A percentile compares a stretch with the other conserved stretches of the same genome.
These are phyloP conservation scores for Sanderia malayensis DNA, from an alignment of 30 jellyfish, hydroid and myxozoan genomes.

Conservation along the genomic window DNA sequence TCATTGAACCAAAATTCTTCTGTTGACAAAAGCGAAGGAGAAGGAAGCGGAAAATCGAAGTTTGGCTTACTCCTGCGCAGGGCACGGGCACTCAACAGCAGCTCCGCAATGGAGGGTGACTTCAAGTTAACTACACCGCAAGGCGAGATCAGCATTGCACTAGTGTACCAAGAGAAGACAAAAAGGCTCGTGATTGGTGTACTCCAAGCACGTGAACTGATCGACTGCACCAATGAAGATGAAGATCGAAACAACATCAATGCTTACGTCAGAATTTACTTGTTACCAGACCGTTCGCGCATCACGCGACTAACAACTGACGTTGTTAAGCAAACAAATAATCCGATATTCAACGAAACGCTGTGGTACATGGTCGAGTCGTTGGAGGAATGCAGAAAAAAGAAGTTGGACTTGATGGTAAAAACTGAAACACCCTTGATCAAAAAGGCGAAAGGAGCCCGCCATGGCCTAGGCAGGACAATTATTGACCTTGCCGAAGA, in stretches of 20 bases:
- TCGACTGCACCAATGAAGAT: constrained; percentile 7
- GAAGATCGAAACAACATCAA: constrained; percentile 43
- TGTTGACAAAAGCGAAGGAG: constrained; percentile 31
- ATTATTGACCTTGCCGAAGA: constrained; percentile 59
- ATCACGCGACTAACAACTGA: constrained; percentile 64
- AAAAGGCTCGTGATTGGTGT: constrained; percentile 58
- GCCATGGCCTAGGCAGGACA: constrained; percentile 53
- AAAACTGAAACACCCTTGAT: constrained; percentile 60
- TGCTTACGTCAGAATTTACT: constrained; percentile 64
- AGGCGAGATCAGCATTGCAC: constrained; percentile 62
- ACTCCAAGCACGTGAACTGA: constrained; percentile 45
- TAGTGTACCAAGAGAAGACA: constrained; percentile 32
- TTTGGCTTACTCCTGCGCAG: constrained; percentile 49
- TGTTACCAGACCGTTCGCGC: constrained; percentile 74
- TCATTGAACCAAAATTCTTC: constrained; percentile 36
- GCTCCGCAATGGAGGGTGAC: constrained; percentile 37
- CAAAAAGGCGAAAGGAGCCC: constrained; percentile 53
- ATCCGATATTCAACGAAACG: constrained; percentile 69
- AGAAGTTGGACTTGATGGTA: constrained; percentile 62
- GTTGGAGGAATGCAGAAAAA: constrained; percentile 42
- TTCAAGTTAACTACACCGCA: constrained; percentile 46
- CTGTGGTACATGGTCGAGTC: constrained; percentile 60
- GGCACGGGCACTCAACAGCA: constrained; percentile 38
- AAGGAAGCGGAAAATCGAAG: constrained; percentile 39
- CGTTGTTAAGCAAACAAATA: constrained; percentile 39